Base-by-base conservation (phyloP, 2,888 invertebrate species). In the Drosophila tripunctata region DNA sequence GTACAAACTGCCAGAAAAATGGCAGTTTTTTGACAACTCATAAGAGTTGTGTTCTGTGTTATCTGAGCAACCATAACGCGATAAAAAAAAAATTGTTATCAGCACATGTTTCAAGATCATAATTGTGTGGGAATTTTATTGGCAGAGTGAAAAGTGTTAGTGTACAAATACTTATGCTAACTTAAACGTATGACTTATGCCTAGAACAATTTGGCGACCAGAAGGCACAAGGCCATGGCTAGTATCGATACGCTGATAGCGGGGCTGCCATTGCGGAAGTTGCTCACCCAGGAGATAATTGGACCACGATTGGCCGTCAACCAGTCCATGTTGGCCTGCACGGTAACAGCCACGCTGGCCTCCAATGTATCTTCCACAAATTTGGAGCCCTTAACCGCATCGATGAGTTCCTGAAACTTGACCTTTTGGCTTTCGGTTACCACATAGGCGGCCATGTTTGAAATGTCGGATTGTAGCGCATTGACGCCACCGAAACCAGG, bases 281-380 rank as follows among this genome's bases (percentile, higher is more conserved):
- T 22, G 1, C 14, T 7, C 1, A 90, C 66, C 90, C 90, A 90
- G 1, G 61, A 21, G 55, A 90, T 80, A 6, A 91, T 52, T 0
- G 88, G 85, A 4, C 76, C 77, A 0, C 90, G 86, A 51, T 91
- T 89, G 8, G n/a, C n/a, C 0, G 57, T 10, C n/a, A 89, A 58
- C 90, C 91, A 90, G 2, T 79, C 70, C 27, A 60, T 69, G 60
- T 90, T 90, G 8, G 66, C 51, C 3, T 76, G 31, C 12, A 89
- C 72, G 12, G 47, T 80, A 12, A 52, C 3, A 15, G 88, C 75
- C 0, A 87, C 88, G 3, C 4, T 44, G 0, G 1, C 5, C 48
- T 90, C 87, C 21, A 91, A 50, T 0, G 48, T 64, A 0, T 5
- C 0, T 2, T 60, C 52, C 0, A 89, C 82, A 33, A 72, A 66